Evolutionary conservation across 2,888 invertebrate genomes (phyloP).

Genomic region (Trichopoda pennipes): DNA sequence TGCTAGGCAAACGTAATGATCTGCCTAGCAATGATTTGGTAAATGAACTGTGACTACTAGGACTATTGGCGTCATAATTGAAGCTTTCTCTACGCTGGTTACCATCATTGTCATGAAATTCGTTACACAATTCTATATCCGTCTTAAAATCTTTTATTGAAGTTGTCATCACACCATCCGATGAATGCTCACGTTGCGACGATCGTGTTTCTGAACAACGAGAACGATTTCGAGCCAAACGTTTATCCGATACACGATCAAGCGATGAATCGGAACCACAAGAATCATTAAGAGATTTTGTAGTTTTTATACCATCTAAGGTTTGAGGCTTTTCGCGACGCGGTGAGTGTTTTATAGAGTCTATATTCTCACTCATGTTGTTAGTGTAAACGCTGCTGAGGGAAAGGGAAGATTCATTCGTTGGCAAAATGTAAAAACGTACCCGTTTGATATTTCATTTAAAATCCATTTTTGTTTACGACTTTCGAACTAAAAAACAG

Average conservation of each 20-base stretch:
- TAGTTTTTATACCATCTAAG: constrained; percentile 72
- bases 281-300: constrained; percentile 66
- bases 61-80: constrained; percentile 74
- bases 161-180: constrained; percentile 71
- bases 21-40: constrained; percentile 74
- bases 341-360: constrained; percentile 70
- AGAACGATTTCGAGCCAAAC: constrained; percentile 74
- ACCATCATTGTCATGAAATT: constrained; percentile 70
- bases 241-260: constrained; percentile 51
- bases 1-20: constrained; percentile 79
- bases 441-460: constrained; percentile 6
- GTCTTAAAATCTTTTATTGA: constrained; percentile 24
- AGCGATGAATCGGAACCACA: constrained; percentile 47
- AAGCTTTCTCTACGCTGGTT: constrained; percentile 75
- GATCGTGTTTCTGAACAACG: constrained; percentile 68
- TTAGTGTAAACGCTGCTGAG: neutral
- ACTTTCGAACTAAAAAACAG: constrained; percentile 52
- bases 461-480: constrained; percentile 12
- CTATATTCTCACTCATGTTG: constrained; percentile 75
- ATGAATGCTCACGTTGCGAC: constrained; percentile 74
- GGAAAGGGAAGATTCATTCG: neutral
- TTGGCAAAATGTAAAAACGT: neutral
- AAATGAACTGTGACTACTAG: constrained; percentile 74
- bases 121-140: constrained; percentile 61
- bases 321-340: constrained; percentile 78